Conservation (phyloP, 2,797 vertebrate genomes). For the Crenichthys baileyi region DNA sequence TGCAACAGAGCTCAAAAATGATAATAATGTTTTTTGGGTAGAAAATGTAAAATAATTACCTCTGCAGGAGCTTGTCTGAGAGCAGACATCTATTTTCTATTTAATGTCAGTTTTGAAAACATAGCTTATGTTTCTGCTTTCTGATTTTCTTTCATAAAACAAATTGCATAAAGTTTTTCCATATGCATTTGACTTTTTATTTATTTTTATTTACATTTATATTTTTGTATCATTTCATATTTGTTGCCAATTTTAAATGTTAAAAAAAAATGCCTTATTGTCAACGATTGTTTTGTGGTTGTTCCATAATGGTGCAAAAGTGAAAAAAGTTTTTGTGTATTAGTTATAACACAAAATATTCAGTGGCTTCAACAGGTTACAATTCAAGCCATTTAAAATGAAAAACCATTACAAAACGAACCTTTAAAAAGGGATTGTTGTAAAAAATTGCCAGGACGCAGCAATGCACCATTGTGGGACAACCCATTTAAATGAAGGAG, state of each 20-base stretch:
- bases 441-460: not conserved
- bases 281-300: not conserved
- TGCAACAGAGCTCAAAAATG: not conserved
- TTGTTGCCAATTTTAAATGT: too few species aligned
- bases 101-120: not conserved
- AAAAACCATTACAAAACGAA: not conserved
- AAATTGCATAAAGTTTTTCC: too few species aligned
- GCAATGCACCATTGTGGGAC: not conserved
- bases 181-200: too few species aligned
- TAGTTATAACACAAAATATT: not conserved
- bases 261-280: not conserved
- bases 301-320: not conserved
- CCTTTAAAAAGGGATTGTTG: not conserved
- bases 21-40: not conserved
- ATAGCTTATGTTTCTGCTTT: not conserved
- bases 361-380: not conserved
- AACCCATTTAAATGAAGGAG: not conserved
- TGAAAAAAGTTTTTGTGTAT: not conserved
- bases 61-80: not conserved
- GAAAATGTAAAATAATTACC: not conserved
- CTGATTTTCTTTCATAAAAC: not conserved
- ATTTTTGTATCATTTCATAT: too few species aligned
- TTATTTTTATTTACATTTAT: too few species aligned
- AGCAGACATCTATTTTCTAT: not conserved
- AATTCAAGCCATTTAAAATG: not conserved